phyloP scores from a whole-genome alignment of 2,797 vertebrate genomes.

The Muscicapa striata region DNA sequence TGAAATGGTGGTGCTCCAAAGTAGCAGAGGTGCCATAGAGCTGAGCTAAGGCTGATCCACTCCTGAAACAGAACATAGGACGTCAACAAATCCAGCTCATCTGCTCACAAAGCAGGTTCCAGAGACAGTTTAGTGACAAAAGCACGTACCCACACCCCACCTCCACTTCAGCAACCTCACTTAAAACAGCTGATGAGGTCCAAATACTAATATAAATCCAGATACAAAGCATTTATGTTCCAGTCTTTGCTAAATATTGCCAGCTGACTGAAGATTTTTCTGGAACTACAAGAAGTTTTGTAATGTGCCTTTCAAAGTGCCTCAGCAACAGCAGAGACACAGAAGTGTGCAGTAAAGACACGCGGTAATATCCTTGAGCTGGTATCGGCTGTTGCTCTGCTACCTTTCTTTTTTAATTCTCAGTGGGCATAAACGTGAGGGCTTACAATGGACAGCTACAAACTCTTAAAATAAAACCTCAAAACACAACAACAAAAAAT shows the following conservation, averaged over 20 bases:
- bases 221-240: not conserved
- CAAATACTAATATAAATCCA: slow-evolving; percentile 1
- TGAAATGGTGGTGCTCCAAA: slow-evolving; percentile 98
- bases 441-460: not conserved
- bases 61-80: slow-evolving; percentile 79
- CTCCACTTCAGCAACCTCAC: not conserved
- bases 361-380: not conserved
- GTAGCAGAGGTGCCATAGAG: slow-evolving; percentile 98
- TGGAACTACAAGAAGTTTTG: not conserved
- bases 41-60: slow-evolving; percentile 94
- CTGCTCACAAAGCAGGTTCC: not conserved
- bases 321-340: not conserved
- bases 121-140: not conserved
- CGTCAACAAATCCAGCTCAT: not conserved
- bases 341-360: not conserved
- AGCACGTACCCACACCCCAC: not conserved
- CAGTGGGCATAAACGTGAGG: not conserved
- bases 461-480: not conserved
- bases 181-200: not conserved
- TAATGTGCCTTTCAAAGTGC: not conserved
- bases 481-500: not conserved
- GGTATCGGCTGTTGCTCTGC: not conserved
- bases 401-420: not conserved
- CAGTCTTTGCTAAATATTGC: not conserved
- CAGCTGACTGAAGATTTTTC: not conserved